Evolutionary conservation across 2,888 invertebrate genomes (phyloP), one percentile per base, ranked within the genome.

Genomic region (Nemoura dubitans): DNA sequence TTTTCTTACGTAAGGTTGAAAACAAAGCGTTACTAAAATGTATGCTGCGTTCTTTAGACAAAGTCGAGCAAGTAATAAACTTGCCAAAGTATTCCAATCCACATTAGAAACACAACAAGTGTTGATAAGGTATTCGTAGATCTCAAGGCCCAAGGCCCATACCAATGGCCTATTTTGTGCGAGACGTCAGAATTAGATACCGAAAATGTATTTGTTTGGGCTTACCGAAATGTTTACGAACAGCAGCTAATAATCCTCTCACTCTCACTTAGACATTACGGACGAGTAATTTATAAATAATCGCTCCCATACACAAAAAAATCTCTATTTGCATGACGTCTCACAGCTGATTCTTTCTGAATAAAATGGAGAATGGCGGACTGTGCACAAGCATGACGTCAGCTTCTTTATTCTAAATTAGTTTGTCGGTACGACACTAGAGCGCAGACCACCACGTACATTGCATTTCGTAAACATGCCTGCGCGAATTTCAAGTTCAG

Each of bases 301-400:
- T 43, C 28, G 25, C 25, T 42, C 28, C 16, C 28, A 43, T 84
- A n/a, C 43, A 81, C 80, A 42, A 29, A 29, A 30, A 42, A 82
- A 82, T 86, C 59, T 86, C 16, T 76, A 83, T 76, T 86, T 87
- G 86, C 87, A 87, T 86, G 81, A 87, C 86, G 88, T 87, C 88
- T 88, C 82, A 89, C 89, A 88, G 89, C 89, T 88, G 89, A 89
- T 88, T 87, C 88, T 83, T 87, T 85, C n/a, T 86, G 87, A 81
- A 88, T 87, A 87, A 87, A 87, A 85, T 87, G 43, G 88, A 78
- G 87, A 42, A 87, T 85, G 86, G 87, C 85, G 86, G 86, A 86
- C 80, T 76, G 42, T 6, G 29, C 43, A 59, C 59, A 21, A 87
- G 87, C 88, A 85, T 87, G 87, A 88, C 87, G 87, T 88, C 87